A percentile compares a stretch with the other conserved stretches of the same genome.
Conservation (phyloP, 2,888 invertebrate species). For the Hyalella azteca region DNA sequence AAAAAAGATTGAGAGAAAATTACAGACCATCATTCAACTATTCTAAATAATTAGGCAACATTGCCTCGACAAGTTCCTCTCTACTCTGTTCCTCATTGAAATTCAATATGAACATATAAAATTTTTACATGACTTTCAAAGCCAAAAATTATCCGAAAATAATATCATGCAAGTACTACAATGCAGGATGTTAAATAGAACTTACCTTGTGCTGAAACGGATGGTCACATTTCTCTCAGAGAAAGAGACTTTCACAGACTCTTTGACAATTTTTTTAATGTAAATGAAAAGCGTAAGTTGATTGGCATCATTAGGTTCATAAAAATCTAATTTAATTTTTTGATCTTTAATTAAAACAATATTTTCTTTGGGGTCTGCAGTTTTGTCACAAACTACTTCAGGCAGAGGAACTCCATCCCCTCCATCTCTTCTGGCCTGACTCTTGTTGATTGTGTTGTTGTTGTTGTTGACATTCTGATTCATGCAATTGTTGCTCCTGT, state of each 20-base stretch:
- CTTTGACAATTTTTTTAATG: slow-evolving; percentile 48
- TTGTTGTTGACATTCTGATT: background rate
- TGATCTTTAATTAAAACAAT: slow-evolving; percentile 18
- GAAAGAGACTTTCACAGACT: slow-evolving; percentile 46
- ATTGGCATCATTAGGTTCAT: slow-evolving; percentile 48
- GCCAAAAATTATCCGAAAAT: background rate
- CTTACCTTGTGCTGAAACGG: slow-evolving; percentile 53
- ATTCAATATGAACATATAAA: background rate
- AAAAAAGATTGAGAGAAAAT: background rate
- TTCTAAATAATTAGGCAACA: background rate
- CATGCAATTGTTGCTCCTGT: background rate
- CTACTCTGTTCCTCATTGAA: too few relatives aligned
- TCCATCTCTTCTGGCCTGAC: background rate
- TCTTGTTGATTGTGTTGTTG: background rate
- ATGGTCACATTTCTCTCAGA: slow-evolving; percentile 39
- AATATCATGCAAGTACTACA: background rate
- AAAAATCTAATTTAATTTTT: slow-evolving; percentile 43
- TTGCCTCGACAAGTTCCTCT: too few relatives aligned
- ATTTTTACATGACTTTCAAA: background rate
- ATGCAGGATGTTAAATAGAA: background rate
- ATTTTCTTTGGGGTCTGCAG: background rate
- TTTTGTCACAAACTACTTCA: background rate
- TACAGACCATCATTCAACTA: background rate
- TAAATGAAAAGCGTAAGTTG: slow-evolving; percentile 49
- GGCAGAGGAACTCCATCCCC: background rate